Evolutionary conservation across 2,888 invertebrate species (phyloP), one percentile per base, ranked within the genome.

Genomic region (Spialia ferax): DNA sequence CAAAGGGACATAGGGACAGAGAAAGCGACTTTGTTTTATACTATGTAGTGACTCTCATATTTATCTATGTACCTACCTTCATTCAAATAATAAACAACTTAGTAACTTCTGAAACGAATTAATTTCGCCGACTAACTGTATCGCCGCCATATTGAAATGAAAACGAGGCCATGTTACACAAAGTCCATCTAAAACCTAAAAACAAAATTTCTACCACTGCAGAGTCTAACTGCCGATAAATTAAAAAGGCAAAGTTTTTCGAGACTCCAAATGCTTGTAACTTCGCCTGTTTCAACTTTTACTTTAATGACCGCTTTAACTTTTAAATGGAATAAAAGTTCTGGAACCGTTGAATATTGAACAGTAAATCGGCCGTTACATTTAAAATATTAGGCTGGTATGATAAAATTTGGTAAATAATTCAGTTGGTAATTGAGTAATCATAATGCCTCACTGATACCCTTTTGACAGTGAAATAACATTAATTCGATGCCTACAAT

Each of bases 301-400:
- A 55, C 55, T 61, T 60, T 65, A 66, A 66, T 54, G 61, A 60
- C 54, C 60, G 60, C 45, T 60, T 38, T 38, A 59, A 65, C 65
- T 65, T 65, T 65, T 65, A 59, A 65, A 65, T 65, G 23, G 65
- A 59, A 59, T 65, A 65, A 59, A 65, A 59, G 48, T 48, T 48
- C 50, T 64, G 11, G 26, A 48, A 61, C 26, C 50, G 15, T 35
- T 52, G 35, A 62, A 52, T 59, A 65, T 52, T 52, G 38, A 35
- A 64, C 50, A 57, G 52, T 38, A 26, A 55, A 29, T 29, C 10
- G 15, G 15, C 10, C 23, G 13, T 29, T 26, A 29, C 29, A 29
- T 54, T 55, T 55, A n/a, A 18, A 50, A 61, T 48, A 48, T 20
- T 20, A 20, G 20, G 20, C 20, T 10, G 23, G 23, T 18, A n/a